Evolutionary conservation across 2,797 vertebrate species (phyloP), one percentile per base, ranked within the genome.

Genomic region (Neomorphus geoffroyi): DNA sequence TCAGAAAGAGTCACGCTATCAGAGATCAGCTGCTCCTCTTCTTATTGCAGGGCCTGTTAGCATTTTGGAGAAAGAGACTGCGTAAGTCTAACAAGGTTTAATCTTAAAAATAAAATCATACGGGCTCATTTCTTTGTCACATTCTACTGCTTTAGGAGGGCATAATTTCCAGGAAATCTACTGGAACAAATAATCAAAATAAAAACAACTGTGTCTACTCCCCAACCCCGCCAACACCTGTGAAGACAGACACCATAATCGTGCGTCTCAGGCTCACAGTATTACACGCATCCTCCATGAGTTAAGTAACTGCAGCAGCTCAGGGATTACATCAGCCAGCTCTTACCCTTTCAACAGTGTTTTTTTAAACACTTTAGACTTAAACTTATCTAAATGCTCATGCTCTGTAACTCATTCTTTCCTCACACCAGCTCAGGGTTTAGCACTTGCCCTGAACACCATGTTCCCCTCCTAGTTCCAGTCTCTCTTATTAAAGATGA

Each of bases 321-420:
- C 80, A 75, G 66, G 43, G 58, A 84, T 94, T 94, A 88, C 80
- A 92, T 81, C 83, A 95, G 64, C 62, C 62, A 89, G 35, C 60
- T 87, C 69, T 43, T 35, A 67, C 30, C 19, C 46, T 72, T 86
- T 75, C 53, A 86, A 33, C 2, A 61, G 43, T 3, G 22, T 6
- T 78, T 87, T 84, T 51, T 41, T n/a, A n/a, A 41, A 86, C 43
- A 81, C 51, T 79, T 84, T 24, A 48, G 43, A 78, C 11, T 81
- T 70, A 65, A 88, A 88, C 23, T 72, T 73, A 66, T 2, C 10
- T 46, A 80, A 88, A 53, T 61, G 45, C 19, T 71, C 41, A 53
- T 61, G 45, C 19, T 71, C 41, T 61, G 13, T 43, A 84, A 94
- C 39, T 50, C 9, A 0, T n/a, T 80, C 45, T 56, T 64, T 71